A percentile compares a stretch with the other conserved stretches of the same genome.
Conservation (phyloP, 2,113 vertebrate species). For the Anser cygnoides region DNA sequence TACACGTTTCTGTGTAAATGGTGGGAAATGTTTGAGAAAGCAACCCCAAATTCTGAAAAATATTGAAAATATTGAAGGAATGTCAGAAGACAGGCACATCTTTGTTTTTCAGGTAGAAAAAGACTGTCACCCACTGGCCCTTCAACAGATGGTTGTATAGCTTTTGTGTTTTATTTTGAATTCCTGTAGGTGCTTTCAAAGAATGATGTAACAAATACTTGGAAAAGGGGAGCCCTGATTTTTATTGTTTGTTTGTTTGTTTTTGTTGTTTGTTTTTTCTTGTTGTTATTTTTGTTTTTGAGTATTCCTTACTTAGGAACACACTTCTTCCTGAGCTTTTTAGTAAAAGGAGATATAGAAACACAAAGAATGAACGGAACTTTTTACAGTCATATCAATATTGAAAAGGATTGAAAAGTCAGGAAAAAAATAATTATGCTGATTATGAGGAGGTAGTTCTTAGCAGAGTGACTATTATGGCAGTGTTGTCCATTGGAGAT, state of each 20-base stretch:
- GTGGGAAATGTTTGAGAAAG: background rate
- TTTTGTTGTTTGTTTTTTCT: background rate
- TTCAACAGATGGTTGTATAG: background rate
- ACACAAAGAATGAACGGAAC: background rate
- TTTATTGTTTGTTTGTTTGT: background rate
- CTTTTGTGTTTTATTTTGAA: background rate
- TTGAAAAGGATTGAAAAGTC: background rate
- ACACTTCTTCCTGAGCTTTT: background rate
- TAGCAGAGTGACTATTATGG: background rate
- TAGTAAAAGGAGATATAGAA: background rate
- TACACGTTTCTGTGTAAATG: background rate
- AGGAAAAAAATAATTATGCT: background rate
- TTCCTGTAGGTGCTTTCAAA: background rate
- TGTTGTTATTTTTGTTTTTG: background rate
- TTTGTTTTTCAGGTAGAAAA: background rate
- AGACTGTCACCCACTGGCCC: background rate
- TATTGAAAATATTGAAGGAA: background rate
- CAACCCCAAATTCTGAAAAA: background rate
- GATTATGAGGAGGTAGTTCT: background rate
- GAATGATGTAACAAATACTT: background rate
- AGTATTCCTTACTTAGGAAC: background rate
- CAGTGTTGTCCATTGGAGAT: background rate
- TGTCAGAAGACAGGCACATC: background rate
- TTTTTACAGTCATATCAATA: background rate
- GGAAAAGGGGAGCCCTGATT: background rate